Conservation (phyloP, 1,140 invertebrate genomes). For the Alviniconcha marisindica region DNA sequence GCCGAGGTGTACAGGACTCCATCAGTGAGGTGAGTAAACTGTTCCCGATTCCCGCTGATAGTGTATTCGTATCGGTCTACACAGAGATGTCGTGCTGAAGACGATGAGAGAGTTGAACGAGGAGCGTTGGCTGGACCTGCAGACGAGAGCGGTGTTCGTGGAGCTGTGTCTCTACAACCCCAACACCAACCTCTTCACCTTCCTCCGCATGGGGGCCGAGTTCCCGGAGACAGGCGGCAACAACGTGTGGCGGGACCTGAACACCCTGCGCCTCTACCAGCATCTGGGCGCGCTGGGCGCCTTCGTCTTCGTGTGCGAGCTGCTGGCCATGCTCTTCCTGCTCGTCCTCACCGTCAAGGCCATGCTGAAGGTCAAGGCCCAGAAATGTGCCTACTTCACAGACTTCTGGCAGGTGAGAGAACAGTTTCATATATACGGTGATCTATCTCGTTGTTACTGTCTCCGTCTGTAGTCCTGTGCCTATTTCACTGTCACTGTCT, state of each 20-base stretch:
- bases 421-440: no score
- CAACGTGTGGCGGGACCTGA: constrained; percentile 61
- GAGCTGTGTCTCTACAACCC: constrained; percentile 79
- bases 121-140: constrained; percentile 77
- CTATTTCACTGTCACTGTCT: no score
- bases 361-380: constrained; percentile 49
- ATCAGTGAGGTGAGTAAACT: no score
- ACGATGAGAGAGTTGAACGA: constrained; percentile 71
- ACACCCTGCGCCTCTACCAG: constrained; percentile 64
- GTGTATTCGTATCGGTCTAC: not conserved
- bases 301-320: constrained; percentile 61
- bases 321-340: constrained; percentile 61
- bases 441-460: no score
- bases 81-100: constrained; percentile 44
- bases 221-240: constrained; percentile 77
- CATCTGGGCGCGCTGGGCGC: constrained; percentile 60
- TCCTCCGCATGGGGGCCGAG: constrained; percentile 68
- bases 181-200: constrained; percentile 63
- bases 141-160: constrained; percentile 78
- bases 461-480: no score
- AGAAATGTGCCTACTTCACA: constrained; percentile 32
- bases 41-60: no score
- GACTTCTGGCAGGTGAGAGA: not conserved
- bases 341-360: constrained; percentile 53
- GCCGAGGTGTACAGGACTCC: no score